Conservation (phyloP, 2,888 invertebrate species). For the Philonicus albiceps region DNA sequence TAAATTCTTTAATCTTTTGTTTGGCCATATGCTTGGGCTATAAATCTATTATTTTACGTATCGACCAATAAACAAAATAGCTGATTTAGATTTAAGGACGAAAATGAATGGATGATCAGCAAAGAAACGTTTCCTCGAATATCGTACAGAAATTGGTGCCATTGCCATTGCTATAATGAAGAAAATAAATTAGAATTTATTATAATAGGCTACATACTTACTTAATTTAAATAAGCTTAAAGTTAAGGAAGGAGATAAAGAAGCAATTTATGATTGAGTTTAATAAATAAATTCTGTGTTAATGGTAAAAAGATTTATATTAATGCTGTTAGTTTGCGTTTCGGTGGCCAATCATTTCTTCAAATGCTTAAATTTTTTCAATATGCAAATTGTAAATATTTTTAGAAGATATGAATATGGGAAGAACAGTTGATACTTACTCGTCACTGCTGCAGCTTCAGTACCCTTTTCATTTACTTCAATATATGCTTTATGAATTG, state of each 20-base stretch:
- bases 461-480: not conserved
- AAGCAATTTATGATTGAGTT: too few relatives aligned
- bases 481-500: slow-evolving; percentile 3
- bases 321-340: too few relatives aligned
- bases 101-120: slow-evolving; percentile 25
- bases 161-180: not conserved
- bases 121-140: not conserved
- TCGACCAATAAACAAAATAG: slow-evolving; percentile 5
- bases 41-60: not conserved
- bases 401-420: too few relatives aligned
- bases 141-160: not conserved
- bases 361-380: too few relatives aligned
- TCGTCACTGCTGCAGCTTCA: not conserved
- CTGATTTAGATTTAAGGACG: not conserved
- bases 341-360: too few relatives aligned
- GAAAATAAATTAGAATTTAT: not conserved
- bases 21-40: not conserved
- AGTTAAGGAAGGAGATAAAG: too few relatives aligned
- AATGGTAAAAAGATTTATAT: too few relatives aligned
- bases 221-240: too few relatives aligned
- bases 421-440: not conserved
- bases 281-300: too few relatives aligned
- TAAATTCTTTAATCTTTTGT: not conserved
- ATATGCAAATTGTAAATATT: too few relatives aligned
- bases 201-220: too few relatives aligned